Percentiles rank a stretch among this genome's conserved stretches.
phyloP scores from a whole-genome alignment of 2,113 vertebrate species.

The Platysteira castanea region DNA sequence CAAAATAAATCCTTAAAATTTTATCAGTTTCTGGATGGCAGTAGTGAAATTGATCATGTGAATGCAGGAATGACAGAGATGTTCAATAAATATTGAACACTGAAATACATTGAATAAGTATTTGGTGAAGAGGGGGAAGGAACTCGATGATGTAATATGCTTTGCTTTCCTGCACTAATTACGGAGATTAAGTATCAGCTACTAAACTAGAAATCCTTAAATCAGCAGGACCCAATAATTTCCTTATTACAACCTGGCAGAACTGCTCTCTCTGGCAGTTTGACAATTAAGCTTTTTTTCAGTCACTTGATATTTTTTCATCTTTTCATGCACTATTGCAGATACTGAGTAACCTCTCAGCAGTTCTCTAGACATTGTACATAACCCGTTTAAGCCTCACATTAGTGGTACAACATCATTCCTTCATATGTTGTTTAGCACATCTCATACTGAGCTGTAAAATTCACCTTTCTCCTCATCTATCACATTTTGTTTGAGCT shows the following conservation, averaged over 20 bases:
- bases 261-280: not conserved
- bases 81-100: not conserved
- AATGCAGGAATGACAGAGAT: not conserved
- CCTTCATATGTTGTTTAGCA: not conserved
- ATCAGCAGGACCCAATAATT: not conserved
- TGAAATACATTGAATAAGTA: not conserved
- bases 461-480: not conserved
- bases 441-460: not conserved
- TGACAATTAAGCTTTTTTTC: not conserved
- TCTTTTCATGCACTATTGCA: not conserved
- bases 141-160: not conserved
- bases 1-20: not conserved
- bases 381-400: not conserved
- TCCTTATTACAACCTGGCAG: not conserved
- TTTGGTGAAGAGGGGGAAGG: not conserved
- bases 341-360: not conserved
- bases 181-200: not conserved
- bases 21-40: not conserved
- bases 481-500: not conserved
- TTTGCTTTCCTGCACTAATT: slow-evolving; percentile 7
- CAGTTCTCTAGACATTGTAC: not conserved
- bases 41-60: not conserved
- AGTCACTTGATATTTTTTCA: slow-evolving; percentile 2
- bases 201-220: slow-evolving; percentile 5
- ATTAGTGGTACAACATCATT: not conserved